Base-by-base conservation (phyloP, 2,113 vertebrate species). In the Anolis carolinensis region DNA sequence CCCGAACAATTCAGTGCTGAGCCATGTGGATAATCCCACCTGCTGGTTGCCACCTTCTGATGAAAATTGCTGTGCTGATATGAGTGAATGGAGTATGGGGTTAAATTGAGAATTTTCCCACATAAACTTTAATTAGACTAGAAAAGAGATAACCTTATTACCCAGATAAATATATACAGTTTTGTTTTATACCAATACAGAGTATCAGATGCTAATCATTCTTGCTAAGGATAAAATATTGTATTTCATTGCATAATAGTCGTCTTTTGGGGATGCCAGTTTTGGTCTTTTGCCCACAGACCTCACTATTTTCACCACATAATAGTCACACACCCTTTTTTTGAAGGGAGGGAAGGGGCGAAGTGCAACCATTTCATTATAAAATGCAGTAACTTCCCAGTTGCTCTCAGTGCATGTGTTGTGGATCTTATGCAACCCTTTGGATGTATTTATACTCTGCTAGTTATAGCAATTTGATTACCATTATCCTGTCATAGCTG, bases 181-280 rank as follows among this genome's bases (percentile, higher is more conserved):
- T 85, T 88, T 7, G 3, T 87, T 92, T 90, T 1, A 3, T 65
- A 88, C 48, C 27, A 30, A 2, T 83, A 36, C 79, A 5, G 0
- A 88, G 32, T 63, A 88, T 85, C 55, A 89, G 21, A 39, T 75
- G 39, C 83, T 91, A 87, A 89, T 88, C 78, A 34, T 59, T 65
- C 44, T 13, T 86, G 20, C 59, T 82, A 50, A 87, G 18, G 83
- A 36, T 62, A 77, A 79, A 86, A 82, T 67, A 0, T n/a, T n/a
- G n/a, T n/a, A n/a, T n/a, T n/a, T n/a, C n/a, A n/a, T n/a, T n/a
- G n/a, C n/a, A n/a, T n/a, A n/a, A n/a, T n/a, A n/a, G n/a, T n/a
- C n/a, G n/a, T n/a, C n/a, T n/a, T n/a, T n/a, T n/a, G n/a, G n/a
- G n/a, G n/a, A n/a, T n/a, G n/a, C n/a, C n/a, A n/a, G n/a, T n/a